A percentile compares a stretch with the other conserved stretches of the same genome.
Conservation (phyloP, 2,797 vertebrate species). For the Mus spretus region DNA sequence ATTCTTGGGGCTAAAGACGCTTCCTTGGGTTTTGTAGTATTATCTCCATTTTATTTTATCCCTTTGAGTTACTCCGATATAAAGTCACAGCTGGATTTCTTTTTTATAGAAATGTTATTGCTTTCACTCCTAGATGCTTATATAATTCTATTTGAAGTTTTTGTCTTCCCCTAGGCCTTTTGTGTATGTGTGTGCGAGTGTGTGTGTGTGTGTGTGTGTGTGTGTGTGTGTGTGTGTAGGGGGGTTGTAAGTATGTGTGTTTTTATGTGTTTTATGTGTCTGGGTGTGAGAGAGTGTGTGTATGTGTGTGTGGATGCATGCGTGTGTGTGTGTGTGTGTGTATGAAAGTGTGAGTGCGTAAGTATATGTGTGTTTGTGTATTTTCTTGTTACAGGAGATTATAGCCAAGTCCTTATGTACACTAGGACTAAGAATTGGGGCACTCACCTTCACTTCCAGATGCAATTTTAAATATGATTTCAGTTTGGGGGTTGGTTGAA, state of each 20-base stretch:
- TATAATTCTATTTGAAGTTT: slow-evolving; percentile 41
- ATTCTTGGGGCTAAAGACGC: background rate
- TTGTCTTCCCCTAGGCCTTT: background rate
- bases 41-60: background rate
- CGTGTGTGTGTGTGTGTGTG: background rate
- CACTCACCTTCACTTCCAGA: background rate
- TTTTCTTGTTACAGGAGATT: background rate
- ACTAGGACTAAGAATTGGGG: background rate
- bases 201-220: background rate
- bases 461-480: slow-evolving; percentile 8
- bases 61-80: background rate
- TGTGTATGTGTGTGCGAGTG: background rate
- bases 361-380: too few species aligned
- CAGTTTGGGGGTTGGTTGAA: slow-evolving; percentile 30
- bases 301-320: background rate
- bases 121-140: background rate
- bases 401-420: background rate
- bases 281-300: background rate
- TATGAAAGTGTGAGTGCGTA: background rate
- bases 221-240: background rate
- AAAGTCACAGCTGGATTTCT: background rate
- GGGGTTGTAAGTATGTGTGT: background rate
- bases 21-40: background rate
- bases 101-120: background rate
- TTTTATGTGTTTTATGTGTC: too few species aligned